phyloP scores from a whole-genome alignment of 2,888 invertebrate genomes.

The Panopea generosa region DNA sequence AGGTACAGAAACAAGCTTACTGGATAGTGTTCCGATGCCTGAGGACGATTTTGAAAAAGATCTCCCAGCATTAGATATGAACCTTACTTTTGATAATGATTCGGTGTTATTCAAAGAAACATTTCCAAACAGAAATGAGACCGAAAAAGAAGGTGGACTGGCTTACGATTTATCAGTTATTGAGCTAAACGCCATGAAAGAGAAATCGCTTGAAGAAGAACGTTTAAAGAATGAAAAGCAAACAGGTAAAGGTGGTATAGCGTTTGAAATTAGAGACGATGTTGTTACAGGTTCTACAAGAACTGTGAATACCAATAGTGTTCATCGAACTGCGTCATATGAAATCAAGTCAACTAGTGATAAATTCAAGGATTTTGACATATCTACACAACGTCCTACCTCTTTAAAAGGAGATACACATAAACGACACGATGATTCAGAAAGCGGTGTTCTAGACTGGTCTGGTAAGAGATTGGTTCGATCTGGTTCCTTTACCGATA shows the following conservation, averaged over 20 bases:
- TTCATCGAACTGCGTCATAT: slow-evolving; percentile 59
- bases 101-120: slow-evolving; percentile 63
- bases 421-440: slow-evolving; percentile 43
- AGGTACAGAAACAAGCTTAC: neutral
- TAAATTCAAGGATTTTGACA: slow-evolving; percentile 35
- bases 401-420: slow-evolving; percentile 65
- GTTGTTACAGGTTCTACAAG: slow-evolving; percentile 64
- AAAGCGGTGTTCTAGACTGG: slow-evolving; percentile 70
- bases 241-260: slow-evolving; percentile 65
- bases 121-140: slow-evolving; percentile 67
- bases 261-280: slow-evolving; percentile 77
- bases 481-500: slow-evolving; percentile 75
- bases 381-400: slow-evolving; percentile 58
- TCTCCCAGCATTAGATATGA: slow-evolving; percentile 57
- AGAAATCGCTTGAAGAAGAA: slow-evolving; percentile 51
- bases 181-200: slow-evolving; percentile 65
- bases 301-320: slow-evolving; percentile 55
- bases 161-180: slow-evolving; percentile 72
- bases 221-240: slow-evolving; percentile 40
- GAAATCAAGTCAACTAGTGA: slow-evolving; percentile 32
- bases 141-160: slow-evolving; percentile 65
- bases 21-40: slow-evolving; percentile 4
- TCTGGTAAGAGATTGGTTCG: slow-evolving; percentile 76
- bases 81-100: slow-evolving; percentile 62
- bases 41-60: slow-evolving; percentile 51